phyloP scores from a whole-genome alignment of 2,113 vertebrate genomes.

The Aviceda subcristata region DNA sequence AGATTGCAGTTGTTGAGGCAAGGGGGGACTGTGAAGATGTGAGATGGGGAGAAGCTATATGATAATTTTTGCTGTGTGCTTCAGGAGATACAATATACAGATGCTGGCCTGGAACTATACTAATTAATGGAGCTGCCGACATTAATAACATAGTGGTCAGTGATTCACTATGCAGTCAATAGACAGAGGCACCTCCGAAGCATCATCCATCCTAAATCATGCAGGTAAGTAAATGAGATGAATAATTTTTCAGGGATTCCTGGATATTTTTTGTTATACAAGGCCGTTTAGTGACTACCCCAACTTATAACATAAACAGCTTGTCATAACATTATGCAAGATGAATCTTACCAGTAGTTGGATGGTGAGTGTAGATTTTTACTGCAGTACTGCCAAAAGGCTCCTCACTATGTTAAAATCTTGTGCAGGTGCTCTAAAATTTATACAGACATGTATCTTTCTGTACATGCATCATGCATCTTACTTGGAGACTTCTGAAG shows the following conservation, averaged over 20 bases:
- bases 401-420: not conserved
- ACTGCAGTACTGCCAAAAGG: not conserved
- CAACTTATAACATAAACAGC: not conserved
- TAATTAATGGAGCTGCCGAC: not conserved
- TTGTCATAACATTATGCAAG: not conserved
- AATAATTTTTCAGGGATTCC: not conserved
- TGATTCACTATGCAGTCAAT: not conserved
- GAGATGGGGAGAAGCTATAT: not conserved
- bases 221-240: not conserved
- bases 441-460: not conserved
- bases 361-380: not conserved
- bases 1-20: not conserved
- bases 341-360: not conserved
- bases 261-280: not conserved
- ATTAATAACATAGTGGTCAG: not conserved
- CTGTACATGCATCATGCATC: not conserved
- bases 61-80: not conserved
- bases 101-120: not conserved
- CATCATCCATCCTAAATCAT: not conserved
- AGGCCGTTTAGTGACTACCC: not conserved
- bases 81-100: not conserved
- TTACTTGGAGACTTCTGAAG: not conserved
- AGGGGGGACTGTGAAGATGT: not conserved
- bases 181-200: not conserved
- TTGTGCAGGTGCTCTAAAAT: not conserved